Conservation (phyloP, 2,113 vertebrate species). For the Epinephelus moara region DNA sequence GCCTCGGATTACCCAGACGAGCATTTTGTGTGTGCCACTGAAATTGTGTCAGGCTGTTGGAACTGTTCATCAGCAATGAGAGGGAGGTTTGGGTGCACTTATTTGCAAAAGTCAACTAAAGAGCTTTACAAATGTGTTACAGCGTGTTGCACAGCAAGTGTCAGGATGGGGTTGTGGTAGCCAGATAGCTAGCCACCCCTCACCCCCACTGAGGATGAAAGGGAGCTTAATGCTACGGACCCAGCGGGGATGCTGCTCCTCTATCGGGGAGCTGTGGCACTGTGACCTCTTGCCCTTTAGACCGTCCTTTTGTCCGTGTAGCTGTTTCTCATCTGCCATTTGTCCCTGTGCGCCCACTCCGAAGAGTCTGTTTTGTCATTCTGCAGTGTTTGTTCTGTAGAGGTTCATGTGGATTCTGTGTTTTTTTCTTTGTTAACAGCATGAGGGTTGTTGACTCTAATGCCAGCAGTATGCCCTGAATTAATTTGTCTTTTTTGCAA, state of each 20-base stretch:
- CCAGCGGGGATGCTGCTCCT: slow-evolving; percentile 57
- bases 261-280: slow-evolving; percentile 23
- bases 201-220: slow-evolving; percentile 37
- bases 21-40: slow-evolving; percentile 21
- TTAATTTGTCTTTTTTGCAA: not conserved
- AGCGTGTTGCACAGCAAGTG: slow-evolving; percentile 25
- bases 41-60: slow-evolving; percentile 50
- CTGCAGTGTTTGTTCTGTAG: not conserved
- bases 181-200: slow-evolving; percentile 45
- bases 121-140: slow-evolving; percentile 32
- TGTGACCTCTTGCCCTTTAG: slow-evolving; percentile 54
- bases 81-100: not conserved
- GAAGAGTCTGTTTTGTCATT: not conserved
- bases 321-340: slow-evolving; percentile 38
- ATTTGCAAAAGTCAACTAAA: slow-evolving; percentile 56
- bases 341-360: slow-evolving; percentile 6
- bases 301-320: slow-evolving; percentile 36
- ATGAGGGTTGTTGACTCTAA: not conserved
- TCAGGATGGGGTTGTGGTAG: slow-evolving; percentile 26
- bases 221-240: slow-evolving; percentile 56
- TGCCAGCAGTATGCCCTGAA: not conserved
- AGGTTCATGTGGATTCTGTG: not conserved
- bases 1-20: slow-evolving; percentile 70
- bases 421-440: not conserved
- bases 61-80: slow-evolving; percentile 14